Percentiles rank a stretch among this genome's conserved stretches.
phyloP scores from a whole-genome alignment of 2,888 invertebrate species.

The Iselma pallidipennis region DNA sequence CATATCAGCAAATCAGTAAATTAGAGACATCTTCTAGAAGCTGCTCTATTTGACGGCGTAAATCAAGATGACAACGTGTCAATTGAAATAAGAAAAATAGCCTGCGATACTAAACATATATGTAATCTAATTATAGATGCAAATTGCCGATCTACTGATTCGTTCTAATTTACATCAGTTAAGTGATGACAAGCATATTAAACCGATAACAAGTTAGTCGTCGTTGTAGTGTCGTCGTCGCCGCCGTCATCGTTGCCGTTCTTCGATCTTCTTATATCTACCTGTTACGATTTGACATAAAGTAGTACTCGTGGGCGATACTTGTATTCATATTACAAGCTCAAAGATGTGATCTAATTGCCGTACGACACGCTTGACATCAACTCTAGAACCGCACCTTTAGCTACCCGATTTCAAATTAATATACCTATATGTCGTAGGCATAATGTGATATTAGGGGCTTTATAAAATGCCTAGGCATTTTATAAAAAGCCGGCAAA shows the following conservation, averaged over 20 bases:
- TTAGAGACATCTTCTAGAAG: background rate
- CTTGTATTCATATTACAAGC: slow-evolving; percentile 34
- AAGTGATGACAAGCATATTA: slow-evolving; percentile 13
- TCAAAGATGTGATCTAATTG: slow-evolving; percentile 45
- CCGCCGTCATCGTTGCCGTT: background rate
- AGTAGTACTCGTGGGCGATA: slow-evolving; percentile 36
- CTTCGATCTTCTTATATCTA: slow-evolving; percentile 10
- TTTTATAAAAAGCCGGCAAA: too few relatives aligned
- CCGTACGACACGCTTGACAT: slow-evolving; percentile 44
- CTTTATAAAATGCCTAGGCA: too few relatives aligned
- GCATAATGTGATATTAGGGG: too few relatives aligned
- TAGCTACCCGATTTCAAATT: slow-evolving; percentile 7
- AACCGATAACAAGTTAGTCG: background rate
- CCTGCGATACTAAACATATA: background rate
- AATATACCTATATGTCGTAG: too few relatives aligned
- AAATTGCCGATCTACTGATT: slow-evolving; percentile 7
- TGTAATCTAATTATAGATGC: slow-evolving; percentile 6
- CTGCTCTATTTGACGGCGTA: background rate
- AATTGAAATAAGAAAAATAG: background rate
- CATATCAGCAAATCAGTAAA: background rate
- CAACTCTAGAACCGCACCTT: slow-evolving; percentile 13
- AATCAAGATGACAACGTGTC: background rate
- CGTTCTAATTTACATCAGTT: slow-evolving; percentile 12
- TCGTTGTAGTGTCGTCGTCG: background rate
- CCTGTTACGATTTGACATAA: slow-evolving; percentile 22